phyloP scores from a whole-genome alignment of 1,140 invertebrate species.

The Solenopsis fugax region DNA sequence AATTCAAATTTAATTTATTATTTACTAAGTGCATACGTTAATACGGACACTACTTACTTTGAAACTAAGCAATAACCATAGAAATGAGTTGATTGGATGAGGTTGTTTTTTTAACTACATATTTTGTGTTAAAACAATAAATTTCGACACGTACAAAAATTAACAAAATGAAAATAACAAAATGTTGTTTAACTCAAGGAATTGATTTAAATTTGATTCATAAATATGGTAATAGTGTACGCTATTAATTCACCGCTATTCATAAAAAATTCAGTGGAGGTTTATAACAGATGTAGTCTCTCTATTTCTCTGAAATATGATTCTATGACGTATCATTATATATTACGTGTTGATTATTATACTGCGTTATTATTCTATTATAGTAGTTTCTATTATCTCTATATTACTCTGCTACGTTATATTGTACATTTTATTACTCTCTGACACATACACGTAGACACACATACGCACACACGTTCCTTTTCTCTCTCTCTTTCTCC shows the following conservation, averaged over 20 bases:
- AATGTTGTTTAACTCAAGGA: too few relatives aligned
- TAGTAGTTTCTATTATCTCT: background rate
- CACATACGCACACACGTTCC: background rate
- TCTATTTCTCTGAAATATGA: conserved; percentile 18
- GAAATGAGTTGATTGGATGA: too few relatives aligned
- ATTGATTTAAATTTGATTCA: too few relatives aligned
- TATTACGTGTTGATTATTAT: background rate
- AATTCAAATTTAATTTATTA: too few relatives aligned
- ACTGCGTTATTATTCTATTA: background rate
- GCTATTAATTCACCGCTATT: background rate
- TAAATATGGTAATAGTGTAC: too few relatives aligned
- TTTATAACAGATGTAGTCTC: background rate
- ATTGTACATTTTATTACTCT: conserved; percentile 1
- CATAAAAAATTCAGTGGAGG: background rate
- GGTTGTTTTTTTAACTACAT: too few relatives aligned
- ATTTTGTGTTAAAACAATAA: too few relatives aligned
- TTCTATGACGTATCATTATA: background rate
- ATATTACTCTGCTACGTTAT: background rate
- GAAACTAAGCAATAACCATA: too few relatives aligned
- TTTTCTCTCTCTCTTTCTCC: background rate
- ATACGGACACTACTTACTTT: too few relatives aligned
- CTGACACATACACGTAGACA: background rate
- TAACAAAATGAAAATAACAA: too few relatives aligned
- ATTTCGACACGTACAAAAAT: too few relatives aligned
- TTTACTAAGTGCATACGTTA: too few relatives aligned